Evolutionary conservation across 2,113 vertebrate genomes (phyloP).

Genomic region (Eurypyga helias): DNA sequence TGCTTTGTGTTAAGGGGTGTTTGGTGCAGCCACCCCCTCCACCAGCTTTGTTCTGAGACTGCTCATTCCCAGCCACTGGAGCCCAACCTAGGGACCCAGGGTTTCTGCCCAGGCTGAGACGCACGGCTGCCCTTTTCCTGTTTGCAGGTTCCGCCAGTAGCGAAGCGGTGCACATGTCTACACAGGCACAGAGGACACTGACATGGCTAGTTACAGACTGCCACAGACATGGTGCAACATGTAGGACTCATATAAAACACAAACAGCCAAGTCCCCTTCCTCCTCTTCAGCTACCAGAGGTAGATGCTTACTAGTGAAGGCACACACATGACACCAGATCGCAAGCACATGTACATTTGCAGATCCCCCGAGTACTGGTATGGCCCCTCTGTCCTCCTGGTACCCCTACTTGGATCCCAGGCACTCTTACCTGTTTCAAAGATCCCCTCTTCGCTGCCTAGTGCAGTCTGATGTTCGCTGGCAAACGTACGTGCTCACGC

Average conservation of each 20-base stretch:
- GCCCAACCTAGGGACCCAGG: background rate
- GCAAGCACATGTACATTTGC: background rate
- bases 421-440: background rate
- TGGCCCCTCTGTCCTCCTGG: background rate
- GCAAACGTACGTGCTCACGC: background rate
- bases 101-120: background rate
- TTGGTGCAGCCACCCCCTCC: background rate
- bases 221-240: background rate
- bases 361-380: background rate
- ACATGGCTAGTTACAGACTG: background rate
- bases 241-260: background rate
- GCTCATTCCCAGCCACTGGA: background rate
- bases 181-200: too few relatives aligned
- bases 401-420: background rate
- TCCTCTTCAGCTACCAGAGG: background rate
- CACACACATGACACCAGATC: background rate
- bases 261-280: background rate
- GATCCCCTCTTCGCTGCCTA: rapidly evolving
- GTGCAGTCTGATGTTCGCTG: background rate
- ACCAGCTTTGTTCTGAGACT: background rate
- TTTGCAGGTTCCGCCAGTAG: background rate
- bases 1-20: background rate
- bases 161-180: background rate
- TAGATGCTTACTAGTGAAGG: background rate
- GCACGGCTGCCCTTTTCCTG: rapidly evolving